Evolutionary conservation across 2,113 vertebrate species (phyloP), one percentile per base, ranked within the genome.

Genomic region (Lathamus discolor): DNA sequence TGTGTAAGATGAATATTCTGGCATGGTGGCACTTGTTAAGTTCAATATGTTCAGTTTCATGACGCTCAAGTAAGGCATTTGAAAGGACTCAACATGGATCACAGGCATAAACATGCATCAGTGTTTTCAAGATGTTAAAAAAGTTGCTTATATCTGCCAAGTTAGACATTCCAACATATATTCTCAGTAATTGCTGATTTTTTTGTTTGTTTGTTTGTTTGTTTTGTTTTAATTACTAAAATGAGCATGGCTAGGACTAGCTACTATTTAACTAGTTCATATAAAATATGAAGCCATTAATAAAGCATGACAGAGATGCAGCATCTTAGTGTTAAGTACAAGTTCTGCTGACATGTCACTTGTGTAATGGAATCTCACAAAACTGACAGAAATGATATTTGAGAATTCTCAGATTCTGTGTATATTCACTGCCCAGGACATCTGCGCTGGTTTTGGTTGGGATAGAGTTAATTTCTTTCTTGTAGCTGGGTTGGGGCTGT

Each of bases 41-140:
- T 92, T 95, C 90, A 95, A 68, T 96, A 93, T 89, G 77, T 72
- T 96, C 75, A 78, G 43, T 86, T 95, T 85, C 87, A 87, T 39
- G 54, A 67, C 86, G 57, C 16, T 85, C 22, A 61, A 87, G 15
- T 51, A 63, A 84, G 76, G 81, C 67, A 78, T 64, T 54, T 92
- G 48, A 91, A 92, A 86, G 43, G 4, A 46, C 79, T 89, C 63
- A 72, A 41, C 25, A 77, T 37, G 8, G 54, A 82, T 70, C 49
- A 69, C 2, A 25, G 10, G 16, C 62, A 62, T 49, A 88, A 83
- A 75, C 83, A 48, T 6, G 28, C 11, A 64, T 10, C 48, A 28
- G 31, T 18, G 18, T 24, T 93, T 66, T 48, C 41, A 54, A 37
- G 2, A 31, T 61, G 27, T 61, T 48, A 73, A 52, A 70, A 70